A percentile compares a stretch with the other conserved stretches of the same genome.
Conservation (phyloP, 2,888 invertebrate genomes). For the Phyto melanocephala region DNA sequence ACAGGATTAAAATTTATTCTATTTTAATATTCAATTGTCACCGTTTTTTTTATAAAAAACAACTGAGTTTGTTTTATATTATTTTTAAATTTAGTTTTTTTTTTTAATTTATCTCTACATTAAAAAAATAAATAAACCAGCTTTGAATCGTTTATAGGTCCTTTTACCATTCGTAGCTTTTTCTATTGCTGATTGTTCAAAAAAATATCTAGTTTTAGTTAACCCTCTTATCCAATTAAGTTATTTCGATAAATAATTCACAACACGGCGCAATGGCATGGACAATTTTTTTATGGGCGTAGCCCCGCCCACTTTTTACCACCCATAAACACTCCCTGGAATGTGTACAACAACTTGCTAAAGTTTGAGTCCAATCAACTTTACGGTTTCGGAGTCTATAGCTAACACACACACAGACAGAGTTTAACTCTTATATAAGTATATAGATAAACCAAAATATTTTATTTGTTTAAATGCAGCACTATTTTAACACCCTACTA, state of each 20-base stretch:
- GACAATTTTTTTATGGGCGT: too few relatives aligned
- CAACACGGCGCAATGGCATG: slow-evolving; percentile 15
- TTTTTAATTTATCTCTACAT: not conserved
- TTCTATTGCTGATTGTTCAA: not conserved
- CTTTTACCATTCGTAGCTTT: slow-evolving; percentile 27
- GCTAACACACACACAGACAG: too few relatives aligned
- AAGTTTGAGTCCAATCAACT: too few relatives aligned
- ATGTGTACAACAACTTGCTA: too few relatives aligned
- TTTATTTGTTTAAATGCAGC: slow-evolving; percentile 2
- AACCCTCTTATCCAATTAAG: not conserved
- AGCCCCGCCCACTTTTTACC: too few relatives aligned
- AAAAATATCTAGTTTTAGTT: slow-evolving; percentile 23
- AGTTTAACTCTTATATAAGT: too few relatives aligned
- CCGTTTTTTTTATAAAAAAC: slow-evolving; percentile 29
- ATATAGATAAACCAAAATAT: too few relatives aligned
- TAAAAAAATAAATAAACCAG: slow-evolving; percentile 41
- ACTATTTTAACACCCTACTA: slow-evolving; percentile 21
- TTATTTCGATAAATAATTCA: slow-evolving; percentile 8
- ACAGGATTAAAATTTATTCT: slow-evolving; percentile 22
- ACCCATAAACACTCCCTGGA: too few relatives aligned
- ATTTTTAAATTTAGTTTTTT: not conserved
- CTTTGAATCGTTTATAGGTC: slow-evolving; percentile 32
- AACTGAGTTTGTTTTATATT: not conserved
- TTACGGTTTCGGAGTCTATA: too few relatives aligned
- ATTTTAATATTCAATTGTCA: slow-evolving; percentile 38